Percentiles rank a stretch among this genome's conserved stretches.
Evolutionary conservation across 2,888 invertebrate species (phyloP).

Genomic region (Acronicta psi): DNA sequence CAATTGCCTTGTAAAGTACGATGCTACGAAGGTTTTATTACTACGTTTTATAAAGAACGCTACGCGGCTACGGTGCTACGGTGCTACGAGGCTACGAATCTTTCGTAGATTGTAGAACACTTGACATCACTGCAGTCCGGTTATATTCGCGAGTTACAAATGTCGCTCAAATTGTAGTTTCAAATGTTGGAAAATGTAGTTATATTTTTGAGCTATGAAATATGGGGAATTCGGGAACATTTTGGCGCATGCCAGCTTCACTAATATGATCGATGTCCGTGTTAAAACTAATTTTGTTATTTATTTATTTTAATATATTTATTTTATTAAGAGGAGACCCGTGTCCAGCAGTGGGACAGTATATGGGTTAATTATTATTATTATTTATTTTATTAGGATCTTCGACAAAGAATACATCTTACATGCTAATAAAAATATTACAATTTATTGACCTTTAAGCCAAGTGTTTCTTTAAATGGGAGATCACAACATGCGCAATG

Average conservation of each 20-base stretch:
- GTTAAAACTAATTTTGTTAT: constrained; percentile 17
- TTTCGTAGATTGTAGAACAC: constrained; percentile 48
- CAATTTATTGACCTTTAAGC: too few relatives aligned
- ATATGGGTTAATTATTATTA: too few relatives aligned
- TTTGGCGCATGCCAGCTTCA: constrained; percentile 13
- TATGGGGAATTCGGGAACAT: constrained; percentile 28
- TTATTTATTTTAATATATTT: constrained; percentile 5
- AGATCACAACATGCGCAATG: too few relatives aligned
- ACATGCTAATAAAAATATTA: too few relatives aligned
- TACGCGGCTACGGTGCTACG: constrained; percentile 19
- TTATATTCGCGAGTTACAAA: constrained; percentile 28
- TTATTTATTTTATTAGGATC: too few relatives aligned
- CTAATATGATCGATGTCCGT: constrained; percentile 14
- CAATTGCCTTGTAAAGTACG: not conserved
- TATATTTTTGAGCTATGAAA: constrained; percentile 28
- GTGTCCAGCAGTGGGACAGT: too few relatives aligned
- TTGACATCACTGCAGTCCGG: constrained; percentile 32
- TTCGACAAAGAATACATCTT: too few relatives aligned
- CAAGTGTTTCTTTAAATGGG: too few relatives aligned
- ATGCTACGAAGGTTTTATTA: constrained; percentile 22
- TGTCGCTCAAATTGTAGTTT: constrained; percentile 36
- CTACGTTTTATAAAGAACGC: constrained; percentile 24
- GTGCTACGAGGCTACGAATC: constrained; percentile 27
- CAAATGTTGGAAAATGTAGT: constrained; percentile 15
- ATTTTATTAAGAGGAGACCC: not conserved